These are phyloP conservation scores for Tethya wilhelma DNA, from an alignment of 37 sponge, comb jelly and placozoan genomes.

Conservation along the genomic window DNA sequence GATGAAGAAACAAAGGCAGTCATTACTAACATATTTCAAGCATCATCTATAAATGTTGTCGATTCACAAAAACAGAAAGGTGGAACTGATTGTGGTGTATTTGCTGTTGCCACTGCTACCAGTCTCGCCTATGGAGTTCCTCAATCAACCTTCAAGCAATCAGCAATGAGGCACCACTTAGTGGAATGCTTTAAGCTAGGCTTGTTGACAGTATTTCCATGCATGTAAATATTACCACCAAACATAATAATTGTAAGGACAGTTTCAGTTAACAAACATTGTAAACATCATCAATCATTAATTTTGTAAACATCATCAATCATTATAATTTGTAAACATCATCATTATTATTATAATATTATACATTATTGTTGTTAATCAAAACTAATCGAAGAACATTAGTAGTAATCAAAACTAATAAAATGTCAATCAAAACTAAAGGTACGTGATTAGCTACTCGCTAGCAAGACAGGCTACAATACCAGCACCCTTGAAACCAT, in stretches of 20 bases:
- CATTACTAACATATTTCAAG: slow-evolving; percentile 7
- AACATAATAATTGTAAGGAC: not conserved
- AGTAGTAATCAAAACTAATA: too few relatives aligned
- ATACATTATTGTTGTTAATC: too few relatives aligned
- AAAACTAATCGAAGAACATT: too few relatives aligned
- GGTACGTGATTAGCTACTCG: not conserved
- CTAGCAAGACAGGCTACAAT: slow-evolving; percentile 1
- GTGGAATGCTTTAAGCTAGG: slow-evolving; percentile 35
- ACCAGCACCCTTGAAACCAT: slow-evolving; percentile 78
- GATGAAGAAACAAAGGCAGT: slow-evolving; percentile 29
- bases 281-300: not conserved
- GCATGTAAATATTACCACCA: not conserved
- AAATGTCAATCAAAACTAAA: too few relatives aligned
- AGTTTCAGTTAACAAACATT: not conserved
- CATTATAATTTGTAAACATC: not conserved
- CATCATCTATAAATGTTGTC: not conserved
- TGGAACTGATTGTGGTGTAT: slow-evolving; percentile 7
- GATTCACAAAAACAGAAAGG: slow-evolving; percentile 33
- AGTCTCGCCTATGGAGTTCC: slow-evolving; percentile 36
- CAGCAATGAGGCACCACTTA: slow-evolving; percentile 53
- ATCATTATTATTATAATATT: slow-evolving; percentile 8
- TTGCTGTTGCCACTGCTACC: slow-evolving; percentile 34
- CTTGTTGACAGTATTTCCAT: slow-evolving; percentile 25
- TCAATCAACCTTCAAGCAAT: slow-evolving; percentile 33
- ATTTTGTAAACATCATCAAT: slow-evolving; percentile 21